A percentile compares a stretch with the other conserved stretches of the same genome.
phyloP scores from a whole-genome alignment of 2,797 vertebrate species.

The Diplodus puntazzo region DNA sequence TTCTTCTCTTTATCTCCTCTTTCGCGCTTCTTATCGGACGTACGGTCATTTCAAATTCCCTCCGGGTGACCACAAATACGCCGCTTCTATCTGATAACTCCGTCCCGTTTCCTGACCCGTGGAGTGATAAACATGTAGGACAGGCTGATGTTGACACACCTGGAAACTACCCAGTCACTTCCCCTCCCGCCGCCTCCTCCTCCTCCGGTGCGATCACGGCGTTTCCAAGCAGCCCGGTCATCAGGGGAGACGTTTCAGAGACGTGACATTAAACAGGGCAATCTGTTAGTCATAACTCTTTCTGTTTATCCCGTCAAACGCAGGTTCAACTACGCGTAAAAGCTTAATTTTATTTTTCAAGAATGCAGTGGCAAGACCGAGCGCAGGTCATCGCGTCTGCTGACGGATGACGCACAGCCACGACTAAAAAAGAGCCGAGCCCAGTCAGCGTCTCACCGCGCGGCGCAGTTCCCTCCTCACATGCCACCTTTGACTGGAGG shows the following conservation, averaged over 20 bases:
- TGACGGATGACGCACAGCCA: slow-evolving; percentile 53
- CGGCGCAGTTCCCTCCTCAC: slow-evolving; percentile 34
- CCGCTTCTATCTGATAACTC: slow-evolving; percentile 45
- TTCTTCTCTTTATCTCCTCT: slow-evolving; percentile 16
- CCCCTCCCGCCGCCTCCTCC: background rate
- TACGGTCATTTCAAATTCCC: slow-evolving; percentile 40
- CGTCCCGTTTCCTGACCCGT: slow-evolving; percentile 43
- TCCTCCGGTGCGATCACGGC: background rate
- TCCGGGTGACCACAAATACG: slow-evolving; percentile 42
- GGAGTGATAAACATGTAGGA: slow-evolving; percentile 26
- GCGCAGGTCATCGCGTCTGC: slow-evolving; percentile 36
- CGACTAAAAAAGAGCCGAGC: background rate
- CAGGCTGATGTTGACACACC: slow-evolving; percentile 65
- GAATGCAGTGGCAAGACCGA: slow-evolving; percentile 10
- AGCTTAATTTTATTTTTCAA: background rate
- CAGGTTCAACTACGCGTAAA: slow-evolving; percentile 7
- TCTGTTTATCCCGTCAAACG: slow-evolving; percentile 18
- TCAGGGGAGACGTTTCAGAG: slow-evolving; percentile 45
- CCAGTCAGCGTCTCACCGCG: background rate
- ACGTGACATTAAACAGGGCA: slow-evolving; percentile 55
- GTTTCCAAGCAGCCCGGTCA: slow-evolving; percentile 39
- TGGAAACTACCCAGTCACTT: slow-evolving; percentile 48
- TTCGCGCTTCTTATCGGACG: background rate
- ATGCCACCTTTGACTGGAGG: slow-evolving; percentile 24
- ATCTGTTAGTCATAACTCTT: slow-evolving; percentile 60